phyloP scores from a whole-genome alignment of 2,888 invertebrate genomes.

The Lamproptera curius region DNA sequence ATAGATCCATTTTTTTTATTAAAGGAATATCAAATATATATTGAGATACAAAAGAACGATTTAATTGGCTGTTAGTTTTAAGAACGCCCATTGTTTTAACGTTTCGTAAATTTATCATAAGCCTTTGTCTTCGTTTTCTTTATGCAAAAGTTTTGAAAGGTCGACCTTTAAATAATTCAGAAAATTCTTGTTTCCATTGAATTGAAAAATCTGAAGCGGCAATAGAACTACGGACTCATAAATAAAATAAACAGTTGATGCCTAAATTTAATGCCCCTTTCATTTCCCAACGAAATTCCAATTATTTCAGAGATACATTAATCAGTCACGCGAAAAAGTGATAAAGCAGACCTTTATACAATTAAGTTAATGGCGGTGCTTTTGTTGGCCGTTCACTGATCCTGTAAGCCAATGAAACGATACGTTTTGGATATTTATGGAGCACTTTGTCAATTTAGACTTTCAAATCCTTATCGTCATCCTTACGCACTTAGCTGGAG shows the following conservation, averaged over 20 bases:
- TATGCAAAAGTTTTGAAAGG: constrained; percentile 27
- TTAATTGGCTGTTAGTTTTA: constrained; percentile 47
- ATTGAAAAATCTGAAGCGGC: too few relatives aligned
- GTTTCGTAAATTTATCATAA: constrained; percentile 55
- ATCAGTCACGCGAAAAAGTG: constrained; percentile 70
- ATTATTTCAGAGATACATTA: constrained; percentile 70
- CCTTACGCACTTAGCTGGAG: too few relatives aligned
- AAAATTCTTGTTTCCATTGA: constrained; percentile 22
- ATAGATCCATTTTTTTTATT: neutral
- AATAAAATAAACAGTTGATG: too few relatives aligned
- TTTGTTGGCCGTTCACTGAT: constrained; percentile 41
- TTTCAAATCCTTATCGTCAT: too few relatives aligned
- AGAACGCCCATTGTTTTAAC: constrained; percentile 52
- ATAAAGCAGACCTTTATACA: constrained; percentile 66
- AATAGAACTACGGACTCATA: too few relatives aligned
- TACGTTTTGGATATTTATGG: constrained; percentile 7
- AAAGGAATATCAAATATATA: neutral
- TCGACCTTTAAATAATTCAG: constrained; percentile 23
- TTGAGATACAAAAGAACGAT: constrained; percentile 30
- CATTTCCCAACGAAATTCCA: constrained; percentile 28
- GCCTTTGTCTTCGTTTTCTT: constrained; percentile 41
- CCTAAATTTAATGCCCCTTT: neutral
- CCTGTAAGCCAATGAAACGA: constrained; percentile 7
- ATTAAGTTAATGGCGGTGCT: constrained; percentile 72
- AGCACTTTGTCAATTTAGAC: too few relatives aligned